phyloP scores from a whole-genome alignment of 2,888 invertebrate genomes.

The Zelleria hepariella region DNA sequence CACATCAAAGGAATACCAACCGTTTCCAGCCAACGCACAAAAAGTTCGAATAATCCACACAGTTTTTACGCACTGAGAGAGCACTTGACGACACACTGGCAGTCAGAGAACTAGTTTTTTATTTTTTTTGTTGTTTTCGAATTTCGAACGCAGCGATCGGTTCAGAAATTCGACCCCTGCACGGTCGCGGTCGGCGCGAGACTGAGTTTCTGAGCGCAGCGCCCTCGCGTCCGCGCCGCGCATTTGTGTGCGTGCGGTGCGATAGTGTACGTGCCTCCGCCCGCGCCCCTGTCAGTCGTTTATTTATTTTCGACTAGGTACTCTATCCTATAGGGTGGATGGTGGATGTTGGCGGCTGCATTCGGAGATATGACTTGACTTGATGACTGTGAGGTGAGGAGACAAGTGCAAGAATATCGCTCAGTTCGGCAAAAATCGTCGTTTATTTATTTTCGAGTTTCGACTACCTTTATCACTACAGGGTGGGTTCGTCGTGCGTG shows the following conservation, averaged over 20 bases:
- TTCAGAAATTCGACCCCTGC: constrained; percentile 41
- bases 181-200: constrained; percentile 61
- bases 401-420: not conserved
- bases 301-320: constrained; percentile 50
- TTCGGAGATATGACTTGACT: constrained; percentile 5
- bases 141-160: constrained; percentile 34
- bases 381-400: not conserved
- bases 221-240: constrained; percentile 49
- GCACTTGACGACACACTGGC: constrained; percentile 48
- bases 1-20: constrained; percentile 46
- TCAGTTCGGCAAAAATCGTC: too few species aligned
- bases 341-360: constrained; percentile 11
- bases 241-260: constrained; percentile 37
- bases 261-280: constrained; percentile 31
- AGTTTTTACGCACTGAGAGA: constrained; percentile 40
- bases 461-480: too few species aligned
- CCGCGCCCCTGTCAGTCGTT: constrained; percentile 35
- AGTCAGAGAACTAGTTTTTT: constrained; percentile 67
- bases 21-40: constrained; percentile 42
- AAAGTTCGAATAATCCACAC: constrained; percentile 31
- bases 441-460: too few species aligned
- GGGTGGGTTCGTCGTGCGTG: too few species aligned
- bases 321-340: constrained; percentile 32
- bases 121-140: constrained; percentile 40
- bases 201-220: constrained; percentile 66